Base-by-base conservation (phyloP, 2,113 vertebrate species). In the Hippoglossus stenolepis region DNA sequence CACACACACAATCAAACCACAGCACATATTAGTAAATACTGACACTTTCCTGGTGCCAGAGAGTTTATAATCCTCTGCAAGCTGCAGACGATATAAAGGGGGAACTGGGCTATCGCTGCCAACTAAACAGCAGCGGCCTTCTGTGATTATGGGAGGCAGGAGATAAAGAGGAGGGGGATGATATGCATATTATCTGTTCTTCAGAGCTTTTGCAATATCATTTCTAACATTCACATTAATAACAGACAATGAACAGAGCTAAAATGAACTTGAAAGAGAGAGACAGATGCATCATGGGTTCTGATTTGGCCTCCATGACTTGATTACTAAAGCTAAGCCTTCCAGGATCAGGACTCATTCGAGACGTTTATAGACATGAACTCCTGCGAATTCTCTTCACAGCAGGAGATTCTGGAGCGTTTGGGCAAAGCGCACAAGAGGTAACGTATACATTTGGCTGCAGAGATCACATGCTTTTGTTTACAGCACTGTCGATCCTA, bases 31-130 rank as follows among this genome's bases (percentile, higher is more conserved):
- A 66, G 77, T 24, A 70, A 84, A 89, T 24, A 77, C 38, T 64
- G 80, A 57, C 82, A 75, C 58, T 79, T 75, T 56, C 49, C 73
- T 18, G 62, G 54, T 80, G 82, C 75, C 83, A 85, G 49, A 80
- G 62, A 82, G 65, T 83, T 53, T 67, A 21, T 82, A 82, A 88
- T 84, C 80, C 66, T 81, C 49, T 68, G 62, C 64, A 86, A 84
- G 73, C 61, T 58, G 68, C 65, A 80, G 74, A 85, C 76, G 80
- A 80, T 82, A 72, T 79, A 84, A 59, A 87, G 57, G 53, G 54
- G 75, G 65, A 67, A 38, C 60, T 24, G 53, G 67, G 65, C 74
- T 84, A 73, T 68, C 65, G 24, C 54, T 80, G 70, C 82, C 69
- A 83, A 78, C 72, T 67, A 78, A 87, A 78, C 70, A 75, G 49